A percentile compares a stretch with the other conserved stretches of the same genome.
phyloP scores from a whole-genome alignment of 2,797 vertebrate species.

The Parauchenoglanis ngamensis region DNA sequence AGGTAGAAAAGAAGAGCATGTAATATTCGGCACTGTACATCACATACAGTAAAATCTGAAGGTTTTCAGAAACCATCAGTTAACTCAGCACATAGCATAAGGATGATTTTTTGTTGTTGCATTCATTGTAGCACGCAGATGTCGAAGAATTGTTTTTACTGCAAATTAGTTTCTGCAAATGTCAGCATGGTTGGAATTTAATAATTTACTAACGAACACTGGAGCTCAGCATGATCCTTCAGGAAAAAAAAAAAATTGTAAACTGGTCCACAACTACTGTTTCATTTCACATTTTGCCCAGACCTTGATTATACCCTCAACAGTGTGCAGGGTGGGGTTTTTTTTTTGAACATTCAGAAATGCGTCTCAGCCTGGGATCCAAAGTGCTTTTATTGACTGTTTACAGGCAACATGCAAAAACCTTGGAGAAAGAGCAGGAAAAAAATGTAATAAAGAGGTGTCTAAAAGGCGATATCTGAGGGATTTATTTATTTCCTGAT shows the following conservation, averaged over 20 bases:
- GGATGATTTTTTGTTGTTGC: background rate
- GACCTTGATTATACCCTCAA: background rate
- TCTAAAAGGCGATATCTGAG: conserved; percentile 74
- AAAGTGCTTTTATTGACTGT: conserved; percentile 46
- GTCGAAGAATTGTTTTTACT: background rate
- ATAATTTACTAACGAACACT: background rate
- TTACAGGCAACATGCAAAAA: conserved; percentile 50
- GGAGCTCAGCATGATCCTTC: background rate
- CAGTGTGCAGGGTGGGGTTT: background rate
- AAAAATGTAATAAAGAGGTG: conserved; percentile 68
- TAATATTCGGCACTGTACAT: background rate
- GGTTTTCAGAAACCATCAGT: background rate
- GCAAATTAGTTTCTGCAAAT: background rate
- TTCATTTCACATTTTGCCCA: background rate
- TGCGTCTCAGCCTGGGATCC: background rate
- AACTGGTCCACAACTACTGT: background rate
- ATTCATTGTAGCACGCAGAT: background rate
- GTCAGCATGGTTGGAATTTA: background rate
- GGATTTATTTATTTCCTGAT: conserved; percentile 77
- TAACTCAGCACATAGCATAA: background rate
- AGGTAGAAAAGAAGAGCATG: background rate
- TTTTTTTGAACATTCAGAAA: background rate
- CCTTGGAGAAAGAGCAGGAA: conserved; percentile 55
- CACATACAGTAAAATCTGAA: background rate
- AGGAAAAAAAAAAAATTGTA: background rate